Percentiles rank a stretch among this genome's conserved stretches.
These are phyloP conservation scores for Narcine bancroftii DNA, from an alignment of 2,113 vertebrate genomes.

Conservation along the genomic window DNA sequence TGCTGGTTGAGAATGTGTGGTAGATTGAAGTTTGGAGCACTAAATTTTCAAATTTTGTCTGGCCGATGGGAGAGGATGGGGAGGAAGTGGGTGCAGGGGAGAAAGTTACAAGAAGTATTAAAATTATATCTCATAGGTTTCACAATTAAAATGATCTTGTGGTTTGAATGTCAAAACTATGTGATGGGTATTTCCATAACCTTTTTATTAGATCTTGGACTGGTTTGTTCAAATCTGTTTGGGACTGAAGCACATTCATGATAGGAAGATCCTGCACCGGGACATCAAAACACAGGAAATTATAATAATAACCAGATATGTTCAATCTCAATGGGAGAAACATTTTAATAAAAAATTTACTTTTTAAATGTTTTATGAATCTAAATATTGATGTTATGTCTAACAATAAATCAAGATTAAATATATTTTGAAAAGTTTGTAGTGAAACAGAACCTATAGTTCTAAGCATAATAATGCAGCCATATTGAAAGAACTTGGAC, in stretches of 20 bases:
- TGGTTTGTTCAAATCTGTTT: slow-evolving; percentile 92
- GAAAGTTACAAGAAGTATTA: background rate
- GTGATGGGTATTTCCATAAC: background rate
- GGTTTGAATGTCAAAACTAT: background rate
- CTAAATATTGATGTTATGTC: background rate
- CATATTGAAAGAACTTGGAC: background rate
- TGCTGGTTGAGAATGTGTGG: background rate
- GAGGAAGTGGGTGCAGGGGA: no score
- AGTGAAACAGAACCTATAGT: background rate
- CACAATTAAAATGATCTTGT: background rate
- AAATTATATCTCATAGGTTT: background rate
- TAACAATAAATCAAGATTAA: background rate
- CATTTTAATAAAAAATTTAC: background rate
- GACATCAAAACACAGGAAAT: slow-evolving; percentile 80
- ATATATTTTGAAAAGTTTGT: background rate
- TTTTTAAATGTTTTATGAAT: background rate
- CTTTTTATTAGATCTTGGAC: slow-evolving; percentile 61
- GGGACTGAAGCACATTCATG: slow-evolving; percentile 86
- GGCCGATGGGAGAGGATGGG: no score
- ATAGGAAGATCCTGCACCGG: slow-evolving; percentile 83
- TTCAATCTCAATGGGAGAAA: background rate
- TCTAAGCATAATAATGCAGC: background rate
- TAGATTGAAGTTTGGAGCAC: background rate
- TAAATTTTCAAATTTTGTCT: background rate
- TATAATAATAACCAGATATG: background rate